Base-by-base conservation (phyloP, 2,113 vertebrate species). In the Podarcis muralis region DNA sequence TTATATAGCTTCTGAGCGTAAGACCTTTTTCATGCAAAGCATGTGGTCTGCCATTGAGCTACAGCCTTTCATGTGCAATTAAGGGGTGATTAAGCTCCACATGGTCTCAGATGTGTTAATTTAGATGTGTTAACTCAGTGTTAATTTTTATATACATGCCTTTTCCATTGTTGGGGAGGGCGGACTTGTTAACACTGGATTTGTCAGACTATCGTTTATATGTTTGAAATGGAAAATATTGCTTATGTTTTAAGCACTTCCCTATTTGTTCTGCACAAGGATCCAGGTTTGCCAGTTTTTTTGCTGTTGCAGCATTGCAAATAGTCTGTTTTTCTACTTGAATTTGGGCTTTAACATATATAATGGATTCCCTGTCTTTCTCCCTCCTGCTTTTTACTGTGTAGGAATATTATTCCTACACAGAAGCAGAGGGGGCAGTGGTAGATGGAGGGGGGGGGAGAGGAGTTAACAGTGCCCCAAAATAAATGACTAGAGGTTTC, bases 401-500 rank as follows among this genome's bases (percentile, higher is more conserved):
- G 88, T 74, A 43, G 43, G 75, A 2, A 20, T 86, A 79, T 89
- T 15, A 2, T 81, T 84, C 0, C 27, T 71, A 2, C 1, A 13
- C 6, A 3, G 87, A 32, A 72, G 22, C 43, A 2, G 23, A 0
- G 1, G 75, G 27, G 40, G 6, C 12, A 75, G 2, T 18, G n/a
- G n/a, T 8, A 35, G 84, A 27, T 27, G 11, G 35, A 72, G 88
- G 43, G 72, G 1, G 1, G 22, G 48, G 3, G 12, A 81, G 83
- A 69, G 48, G 83, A 68, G n/a, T 27, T 89, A 89, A 85, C 74
- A 76, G 77, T 72, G 57, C 83, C 5, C 35, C 4, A 0, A 18
- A 89, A 78, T 86, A 83, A 91, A 85, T 69, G 91, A 48, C 40
- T 3, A 1, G 6, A 83, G 43, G 30, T 89, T 40, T 75, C 35